These are phyloP conservation scores for Dicentrarchus labrax DNA, from an alignment of 2,113 vertebrate species.

Conservation along the genomic window DNA sequence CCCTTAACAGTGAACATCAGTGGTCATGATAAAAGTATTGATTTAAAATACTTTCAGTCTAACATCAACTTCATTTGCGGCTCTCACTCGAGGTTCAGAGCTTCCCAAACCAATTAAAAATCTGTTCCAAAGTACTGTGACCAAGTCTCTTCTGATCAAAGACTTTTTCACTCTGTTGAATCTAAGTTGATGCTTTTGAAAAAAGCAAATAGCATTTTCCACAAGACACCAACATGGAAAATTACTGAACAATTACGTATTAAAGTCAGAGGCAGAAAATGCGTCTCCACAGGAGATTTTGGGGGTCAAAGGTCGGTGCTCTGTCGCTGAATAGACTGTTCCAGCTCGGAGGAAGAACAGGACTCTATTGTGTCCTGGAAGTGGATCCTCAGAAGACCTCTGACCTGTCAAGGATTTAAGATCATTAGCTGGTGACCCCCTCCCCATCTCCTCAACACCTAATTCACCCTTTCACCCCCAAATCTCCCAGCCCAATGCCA, in stretches of 20 bases:
- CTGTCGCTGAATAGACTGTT: slow-evolving; percentile 48
- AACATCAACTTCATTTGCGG: too few relatives aligned
- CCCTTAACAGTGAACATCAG: background rate
- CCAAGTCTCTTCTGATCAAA: background rate
- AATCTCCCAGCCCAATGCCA: slow-evolving; percentile 7
- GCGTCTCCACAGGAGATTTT: slow-evolving; percentile 21
- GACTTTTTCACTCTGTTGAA: background rate
- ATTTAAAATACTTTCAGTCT: too few relatives aligned
- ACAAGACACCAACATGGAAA: background rate
- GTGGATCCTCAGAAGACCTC: slow-evolving; percentile 71
- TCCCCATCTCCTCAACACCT: slow-evolving; percentile 40
- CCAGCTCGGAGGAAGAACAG: slow-evolving; percentile 54
- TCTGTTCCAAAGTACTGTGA: background rate
- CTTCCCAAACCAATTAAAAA: too few relatives aligned
- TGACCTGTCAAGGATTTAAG: slow-evolving; percentile 68
- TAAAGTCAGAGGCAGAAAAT: slow-evolving; percentile 31
- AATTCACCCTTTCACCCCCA: slow-evolving; percentile 59
- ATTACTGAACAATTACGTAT: slow-evolving; percentile 17
- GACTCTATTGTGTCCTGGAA: slow-evolving; percentile 69
- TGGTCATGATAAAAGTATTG: background rate
- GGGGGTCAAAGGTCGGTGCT: slow-evolving; percentile 34
- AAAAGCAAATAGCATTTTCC: slow-evolving; percentile 25
- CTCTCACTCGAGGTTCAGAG: too few relatives aligned
- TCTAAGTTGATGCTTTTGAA: background rate
- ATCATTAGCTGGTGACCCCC: slow-evolving; percentile 70